A percentile compares a stretch with the other conserved stretches of the same genome.
Conservation (phyloP, 2,888 invertebrate species). For the Orthonychiurus folsomi region DNA sequence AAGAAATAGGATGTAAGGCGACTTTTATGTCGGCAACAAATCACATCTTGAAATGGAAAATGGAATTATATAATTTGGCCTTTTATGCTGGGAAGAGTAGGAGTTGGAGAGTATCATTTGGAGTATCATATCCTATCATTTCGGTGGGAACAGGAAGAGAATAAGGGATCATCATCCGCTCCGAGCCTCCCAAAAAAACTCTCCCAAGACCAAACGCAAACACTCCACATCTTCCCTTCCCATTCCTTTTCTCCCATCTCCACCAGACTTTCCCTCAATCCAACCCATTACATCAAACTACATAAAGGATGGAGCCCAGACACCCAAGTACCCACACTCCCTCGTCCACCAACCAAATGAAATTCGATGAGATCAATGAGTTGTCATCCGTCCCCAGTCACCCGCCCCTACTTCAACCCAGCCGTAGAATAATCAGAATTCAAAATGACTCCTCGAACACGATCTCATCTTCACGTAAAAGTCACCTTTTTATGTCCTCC, state of each 20-base stretch:
- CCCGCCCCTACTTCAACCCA: not conserved
- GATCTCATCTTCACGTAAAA: constrained; percentile 35
- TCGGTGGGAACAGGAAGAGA: constrained; percentile 14
- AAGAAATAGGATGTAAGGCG: constrained; percentile 41
- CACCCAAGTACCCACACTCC: not conserved
- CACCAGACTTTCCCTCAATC: too few species aligned
- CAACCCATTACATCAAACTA: not conserved
- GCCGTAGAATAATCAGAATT: constrained; percentile 33
- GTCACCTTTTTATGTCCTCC: constrained; percentile 32
- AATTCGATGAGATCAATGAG: constrained; percentile 39
- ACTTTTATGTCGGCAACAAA: constrained; percentile 41
- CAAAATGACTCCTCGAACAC: constrained; percentile 33
- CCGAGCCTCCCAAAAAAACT: not conserved
- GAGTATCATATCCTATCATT: constrained; percentile 39
- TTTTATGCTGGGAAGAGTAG: constrained; percentile 35
- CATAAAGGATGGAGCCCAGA: not conserved
- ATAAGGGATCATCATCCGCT: not conserved
- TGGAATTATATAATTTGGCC: constrained; percentile 41
- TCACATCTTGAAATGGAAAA: constrained; percentile 40
- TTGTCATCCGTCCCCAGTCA: constrained; percentile 25
- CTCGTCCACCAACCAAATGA: constrained; percentile 21
- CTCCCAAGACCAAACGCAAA: not conserved
- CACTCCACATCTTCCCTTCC: constrained; percentile 1
- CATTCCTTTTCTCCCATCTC: not conserved
- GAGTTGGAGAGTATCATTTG: constrained; percentile 36